A percentile compares a stretch with the other conserved stretches of the same genome.
phyloP scores from a whole-genome alignment of 1,140 invertebrate genomes.

The Sycobia sp. region DNA sequence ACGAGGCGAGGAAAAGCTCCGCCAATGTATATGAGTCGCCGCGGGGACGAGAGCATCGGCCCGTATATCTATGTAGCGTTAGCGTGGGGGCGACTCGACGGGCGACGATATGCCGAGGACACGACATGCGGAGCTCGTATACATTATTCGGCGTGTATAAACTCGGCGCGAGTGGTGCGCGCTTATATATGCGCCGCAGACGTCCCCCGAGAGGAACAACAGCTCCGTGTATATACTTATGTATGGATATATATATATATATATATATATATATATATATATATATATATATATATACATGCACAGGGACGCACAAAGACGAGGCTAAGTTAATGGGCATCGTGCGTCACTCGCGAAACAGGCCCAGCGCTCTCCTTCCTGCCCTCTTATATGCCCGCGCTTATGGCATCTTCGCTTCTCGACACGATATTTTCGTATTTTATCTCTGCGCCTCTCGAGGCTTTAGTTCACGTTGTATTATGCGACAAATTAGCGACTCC shows the following conservation, averaged over 20 bases:
- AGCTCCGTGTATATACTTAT: slow-evolving; percentile 19
- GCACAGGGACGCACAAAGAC: background rate
- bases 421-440: background rate
- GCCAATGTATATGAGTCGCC: too few relatives aligned
- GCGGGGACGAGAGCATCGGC: too few relatives aligned
- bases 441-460: too few relatives aligned
- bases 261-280: too few relatives aligned
- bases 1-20: slow-evolving; percentile 25
- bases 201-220: slow-evolving; percentile 1
- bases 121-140: slow-evolving; percentile 5
- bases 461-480: too few relatives aligned
- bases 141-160: slow-evolving; percentile 17
- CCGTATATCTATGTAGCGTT: too few relatives aligned
- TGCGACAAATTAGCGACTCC: too few relatives aligned
- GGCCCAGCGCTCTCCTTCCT: slow-evolving; percentile 13
- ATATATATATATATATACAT: too few relatives aligned
- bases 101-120: background rate
- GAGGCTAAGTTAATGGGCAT: slow-evolving; percentile 23
- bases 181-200: background rate
- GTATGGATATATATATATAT: too few relatives aligned
- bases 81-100: too few relatives aligned
- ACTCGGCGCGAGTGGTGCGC: background rate
- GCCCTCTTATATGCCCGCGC: background rate
- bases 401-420: background rate
- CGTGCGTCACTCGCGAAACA: slow-evolving; percentile 18